Conservation (phyloP, 2,888 invertebrate species). For the Melieria crassipennis region DNA sequence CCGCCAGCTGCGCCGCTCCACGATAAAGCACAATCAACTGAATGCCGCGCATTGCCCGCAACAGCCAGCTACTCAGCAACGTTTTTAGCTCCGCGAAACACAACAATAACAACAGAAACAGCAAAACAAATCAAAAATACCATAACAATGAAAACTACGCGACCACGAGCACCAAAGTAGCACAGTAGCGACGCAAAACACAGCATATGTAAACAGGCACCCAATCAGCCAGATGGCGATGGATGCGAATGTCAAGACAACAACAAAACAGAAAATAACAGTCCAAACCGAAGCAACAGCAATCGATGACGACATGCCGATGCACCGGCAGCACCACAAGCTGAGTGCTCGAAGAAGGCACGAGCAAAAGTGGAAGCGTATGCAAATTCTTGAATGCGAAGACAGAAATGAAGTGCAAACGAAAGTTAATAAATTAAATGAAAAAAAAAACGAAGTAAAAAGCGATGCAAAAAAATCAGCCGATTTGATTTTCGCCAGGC, state of each 20-base stretch:
- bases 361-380: background rate
- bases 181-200: background rate
- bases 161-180: background rate
- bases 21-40: too few species aligned
- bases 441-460: conserved; percentile 24
- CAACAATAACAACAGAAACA: background rate
- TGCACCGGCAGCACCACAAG: background rate
- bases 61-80: too few species aligned
- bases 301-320: conserved; percentile 24
- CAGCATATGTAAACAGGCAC: too few species aligned
- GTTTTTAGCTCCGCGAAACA: too few species aligned
- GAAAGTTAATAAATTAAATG: conserved; percentile 5
- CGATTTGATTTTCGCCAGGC: too few species aligned
- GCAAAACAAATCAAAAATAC: background rate
- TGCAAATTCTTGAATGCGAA: too few species aligned
- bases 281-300: background rate
- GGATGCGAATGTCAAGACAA: background rate
- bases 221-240: background rate
- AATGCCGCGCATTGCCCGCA: too few species aligned
- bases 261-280: background rate
- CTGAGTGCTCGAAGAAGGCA: background rate
- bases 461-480: conserved; percentile 28
- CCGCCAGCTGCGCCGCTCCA: too few species aligned
- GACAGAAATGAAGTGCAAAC: background rate
- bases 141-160: background rate